phyloP scores from a whole-genome alignment of 2,113 vertebrate genomes.

The Herpetotheres cachinnans region DNA sequence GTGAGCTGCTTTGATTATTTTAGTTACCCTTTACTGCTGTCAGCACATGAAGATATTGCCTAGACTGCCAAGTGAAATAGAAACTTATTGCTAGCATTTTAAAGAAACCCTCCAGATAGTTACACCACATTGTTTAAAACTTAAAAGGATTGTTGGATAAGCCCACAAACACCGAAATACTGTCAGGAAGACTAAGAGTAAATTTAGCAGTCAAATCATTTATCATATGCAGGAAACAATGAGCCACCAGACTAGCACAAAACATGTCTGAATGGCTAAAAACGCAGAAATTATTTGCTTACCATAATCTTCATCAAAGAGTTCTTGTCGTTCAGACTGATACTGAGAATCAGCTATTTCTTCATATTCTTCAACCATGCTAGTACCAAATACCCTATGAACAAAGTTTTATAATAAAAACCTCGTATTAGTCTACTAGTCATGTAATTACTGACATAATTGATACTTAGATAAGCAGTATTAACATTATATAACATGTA shows the following conservation, averaged over 20 bases:
- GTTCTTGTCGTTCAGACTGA: slow-evolving; percentile 89
- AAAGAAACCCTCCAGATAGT: not conserved
- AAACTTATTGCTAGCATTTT: not conserved
- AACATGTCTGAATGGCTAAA: not conserved
- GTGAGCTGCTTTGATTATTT: not conserved
- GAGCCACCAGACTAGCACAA: not conserved
- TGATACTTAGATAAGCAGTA: not conserved
- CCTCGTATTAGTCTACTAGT: not conserved
- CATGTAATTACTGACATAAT: not conserved
- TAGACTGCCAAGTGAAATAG: not conserved
- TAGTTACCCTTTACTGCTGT: not conserved
- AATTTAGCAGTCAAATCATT: not conserved
- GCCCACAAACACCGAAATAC: not conserved
- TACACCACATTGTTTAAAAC: not conserved
- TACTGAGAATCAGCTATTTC: slow-evolving; percentile 97
- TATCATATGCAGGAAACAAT: not conserved
- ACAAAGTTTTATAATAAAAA: slow-evolving; percentile 17
- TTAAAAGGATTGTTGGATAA: not conserved
- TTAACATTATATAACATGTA: not conserved
- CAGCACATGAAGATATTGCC: not conserved
- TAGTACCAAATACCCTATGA: slow-evolving; percentile 94
- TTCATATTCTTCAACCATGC: slow-evolving; percentile 99
- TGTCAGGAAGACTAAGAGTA: not conserved
- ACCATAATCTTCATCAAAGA: slow-evolving; percentile 96
- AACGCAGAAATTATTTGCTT: slow-evolving; percentile 9